Evolutionary conservation across 2,888 invertebrate genomes (phyloP), one percentile per base, ranked within the genome.

Genomic region (Epiblema foenella): DNA sequence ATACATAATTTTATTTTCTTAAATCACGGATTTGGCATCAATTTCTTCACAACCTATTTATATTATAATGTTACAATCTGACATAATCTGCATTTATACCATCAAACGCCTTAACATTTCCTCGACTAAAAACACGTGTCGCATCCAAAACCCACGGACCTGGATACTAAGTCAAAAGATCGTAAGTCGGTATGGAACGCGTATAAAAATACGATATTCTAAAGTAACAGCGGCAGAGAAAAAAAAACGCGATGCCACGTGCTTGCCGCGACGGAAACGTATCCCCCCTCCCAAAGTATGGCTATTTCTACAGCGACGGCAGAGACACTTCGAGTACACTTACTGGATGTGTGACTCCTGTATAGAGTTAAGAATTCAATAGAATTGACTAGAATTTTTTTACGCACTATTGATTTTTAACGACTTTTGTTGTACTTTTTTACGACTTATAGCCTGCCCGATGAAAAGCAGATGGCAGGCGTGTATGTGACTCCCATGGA

Each of bases 321-420:
- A 79, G 89, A 86, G 91, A 91, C 90, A 91, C 89, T 91, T 88
- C 85, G 82, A 83, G 86, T 86, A 86, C 89, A 85, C 86, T 87
- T 82, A 86, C 82, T 82, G 84, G 84, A 83, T 86, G 85, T 88
- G 81, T 83, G 85, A 86, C 81, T 81, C 79, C 69, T 20, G 65
- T 62, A 68, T 77, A 88, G 88, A 84, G 58, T 52, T 81, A 71
- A 1, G 24, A 80, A 79, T 8, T 0, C 2, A 2, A 8, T 74
- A 79, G 79, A 85, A 37, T 4, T 17, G 73, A 7, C 33, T 33
- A 33, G 24, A 24, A 24, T 1, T 24, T 24, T 24, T 4, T 1
- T 24, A 24, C 24, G 24, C 24, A 24, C 24, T 24, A 3, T 24
- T 1, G 1, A 4, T 24, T 1, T 4, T 24, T 24, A 24, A 24